Conservation (phyloP, 2,113 vertebrate genomes). For the Irena cyanogastra region DNA sequence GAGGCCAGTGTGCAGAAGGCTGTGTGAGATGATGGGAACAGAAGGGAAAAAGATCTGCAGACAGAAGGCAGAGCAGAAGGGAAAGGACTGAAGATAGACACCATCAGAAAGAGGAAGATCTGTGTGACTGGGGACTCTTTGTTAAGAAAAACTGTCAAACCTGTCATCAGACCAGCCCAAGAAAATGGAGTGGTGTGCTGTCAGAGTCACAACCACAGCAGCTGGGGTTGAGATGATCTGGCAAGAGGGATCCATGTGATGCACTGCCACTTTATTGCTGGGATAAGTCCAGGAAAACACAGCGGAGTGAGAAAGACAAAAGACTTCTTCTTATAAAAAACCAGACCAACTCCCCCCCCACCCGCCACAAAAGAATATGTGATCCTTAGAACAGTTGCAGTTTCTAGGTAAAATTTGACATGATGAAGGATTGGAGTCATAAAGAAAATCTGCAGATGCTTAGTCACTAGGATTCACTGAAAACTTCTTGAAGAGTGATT, state of each 20-base stretch:
- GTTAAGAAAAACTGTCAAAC: not conserved
- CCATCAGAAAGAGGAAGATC: not conserved
- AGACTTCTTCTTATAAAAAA: not conserved
- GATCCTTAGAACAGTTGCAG: not conserved
- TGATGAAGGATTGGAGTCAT: not conserved
- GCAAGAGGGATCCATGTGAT: not conserved
- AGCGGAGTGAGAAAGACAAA: not conserved
- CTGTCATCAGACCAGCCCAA: not conserved
- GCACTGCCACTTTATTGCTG: not conserved
- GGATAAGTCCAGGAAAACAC: not conserved
- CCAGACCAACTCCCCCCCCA: not conserved
- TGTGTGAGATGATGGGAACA: not conserved
- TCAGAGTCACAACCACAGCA: not conserved
- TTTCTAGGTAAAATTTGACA: not conserved
- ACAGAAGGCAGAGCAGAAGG: slow-evolving; percentile 5
- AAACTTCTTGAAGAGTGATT: not conserved
- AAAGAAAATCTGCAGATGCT: not conserved
- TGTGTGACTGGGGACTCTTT: not conserved
- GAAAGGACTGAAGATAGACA: not conserved
- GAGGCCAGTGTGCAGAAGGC: not conserved
- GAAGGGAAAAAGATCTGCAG: not conserved
- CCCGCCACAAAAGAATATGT: not conserved
- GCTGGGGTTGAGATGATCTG: not conserved
- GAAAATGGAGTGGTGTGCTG: not conserved
- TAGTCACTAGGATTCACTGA: not conserved